Evolutionary conservation across 2,888 invertebrate species (phyloP), one percentile per base, ranked within the genome.

Genomic region (Cynaeus angustus): DNA sequence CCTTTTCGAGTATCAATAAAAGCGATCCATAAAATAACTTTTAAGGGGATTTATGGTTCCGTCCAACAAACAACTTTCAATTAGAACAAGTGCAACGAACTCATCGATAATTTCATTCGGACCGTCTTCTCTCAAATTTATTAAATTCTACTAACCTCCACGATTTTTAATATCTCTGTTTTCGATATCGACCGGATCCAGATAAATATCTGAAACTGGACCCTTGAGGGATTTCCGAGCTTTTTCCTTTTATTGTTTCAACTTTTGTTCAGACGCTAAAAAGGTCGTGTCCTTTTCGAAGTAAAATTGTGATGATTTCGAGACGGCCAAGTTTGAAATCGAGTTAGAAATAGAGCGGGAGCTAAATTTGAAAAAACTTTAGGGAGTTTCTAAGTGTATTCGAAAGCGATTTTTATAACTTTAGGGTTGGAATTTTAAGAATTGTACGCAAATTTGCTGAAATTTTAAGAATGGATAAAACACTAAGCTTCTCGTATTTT

Each of bases 1-100:
- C 37, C 30, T 52, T 53, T 64, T 52, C 41, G 16, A 28, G 14
- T 16, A 46, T 21, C 61, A 61, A 61, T 61, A 61, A 61, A 61
- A 61, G 14, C 48, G 5, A 50, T 50, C 48, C 48, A 50, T 50
- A 50, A 50, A 50, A 26, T 26, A 50, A 50, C 26, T 50, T 46
- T 41, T n/a, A n/a, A 14, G 48, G 5, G 48, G 28, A 50, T 50
- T 50, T 50, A 50, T 50, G 28, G 48, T 1, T 9, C 4, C 48
- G 21, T 50, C 12, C 26, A 3, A 28, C 6, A 46, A 46, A 46
- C 16, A 46, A 21, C 28, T 50, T 28, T 28, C 16, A 28, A 28
- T 50, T 50, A 28, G 21, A 4, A 4, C 21, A 3, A 6, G 33
- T n/a, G n/a, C 33, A 33, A 33, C 33, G 33, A 33, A 33, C 33